Conservation (phyloP, 37 sponge, comb jelly and placozoan genomes). For the Axinella damicornis region DNA sequence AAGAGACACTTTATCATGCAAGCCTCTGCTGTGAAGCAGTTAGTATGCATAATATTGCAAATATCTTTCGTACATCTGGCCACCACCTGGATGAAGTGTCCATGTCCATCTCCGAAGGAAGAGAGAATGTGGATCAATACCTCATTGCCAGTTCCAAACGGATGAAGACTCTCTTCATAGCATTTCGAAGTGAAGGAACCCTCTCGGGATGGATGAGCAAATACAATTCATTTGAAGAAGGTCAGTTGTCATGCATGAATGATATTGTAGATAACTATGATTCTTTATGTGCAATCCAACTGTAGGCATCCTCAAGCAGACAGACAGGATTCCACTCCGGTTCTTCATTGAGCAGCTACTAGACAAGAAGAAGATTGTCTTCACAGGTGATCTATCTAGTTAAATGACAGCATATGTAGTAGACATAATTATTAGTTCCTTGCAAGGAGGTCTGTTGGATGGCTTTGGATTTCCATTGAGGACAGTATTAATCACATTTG, state of each 20-base stretch:
- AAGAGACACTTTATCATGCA: constrained; percentile 63
- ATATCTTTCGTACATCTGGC: background rate
- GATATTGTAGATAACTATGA: too few relatives aligned
- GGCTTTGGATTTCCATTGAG: too few relatives aligned
- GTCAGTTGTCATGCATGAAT: background rate
- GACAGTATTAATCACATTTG: too few relatives aligned
- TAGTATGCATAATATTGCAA: background rate
- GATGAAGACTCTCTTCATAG: constrained; percentile 42
- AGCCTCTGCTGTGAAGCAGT: constrained; percentile 53
- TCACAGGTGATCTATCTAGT: constrained; percentile 54
- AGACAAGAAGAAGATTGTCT: constrained; percentile 39
- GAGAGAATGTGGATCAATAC: constrained; percentile 28
- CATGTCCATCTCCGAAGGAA: constrained; percentile 25
- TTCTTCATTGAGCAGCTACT: constrained; percentile 59
- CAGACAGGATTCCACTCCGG: constrained; percentile 39
- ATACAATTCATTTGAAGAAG: constrained; percentile 45
- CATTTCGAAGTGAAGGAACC: constrained; percentile 45
- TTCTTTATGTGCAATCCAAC: background rate
- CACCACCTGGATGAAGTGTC: constrained; percentile 54
- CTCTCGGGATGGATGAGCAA: constrained; percentile 38
- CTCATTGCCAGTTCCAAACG: constrained; percentile 53
- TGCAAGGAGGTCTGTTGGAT: too few relatives aligned
- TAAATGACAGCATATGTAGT: too few relatives aligned
- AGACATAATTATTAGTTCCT: too few relatives aligned
- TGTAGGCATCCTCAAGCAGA: constrained; percentile 29